Evolutionary conservation across 92 coral and sea anemone genomes (phyloP).

Genomic region (Ricordea florida): DNA sequence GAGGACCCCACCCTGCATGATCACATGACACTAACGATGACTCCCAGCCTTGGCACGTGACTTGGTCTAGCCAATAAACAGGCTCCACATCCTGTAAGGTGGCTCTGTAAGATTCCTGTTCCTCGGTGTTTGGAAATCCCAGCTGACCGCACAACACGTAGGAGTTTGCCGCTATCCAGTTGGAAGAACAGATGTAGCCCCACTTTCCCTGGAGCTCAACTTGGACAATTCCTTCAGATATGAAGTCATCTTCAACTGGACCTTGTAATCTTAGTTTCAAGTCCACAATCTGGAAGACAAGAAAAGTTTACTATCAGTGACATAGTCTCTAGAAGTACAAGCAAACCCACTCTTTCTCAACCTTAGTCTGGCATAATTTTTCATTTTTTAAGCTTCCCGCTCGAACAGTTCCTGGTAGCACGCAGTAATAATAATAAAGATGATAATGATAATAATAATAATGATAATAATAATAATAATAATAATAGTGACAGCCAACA

Average conservation of each 20-base stretch:
- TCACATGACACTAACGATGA: conserved; percentile 85
- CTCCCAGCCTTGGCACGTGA: conserved; percentile 79
- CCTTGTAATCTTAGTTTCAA: conserved; percentile 72
- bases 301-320: background rate
- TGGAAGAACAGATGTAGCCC: conserved; percentile 83
- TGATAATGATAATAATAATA: too few relatives aligned
- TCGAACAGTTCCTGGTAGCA: too few relatives aligned
- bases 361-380: too few relatives aligned
- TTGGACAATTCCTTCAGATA: conserved; percentile 78
- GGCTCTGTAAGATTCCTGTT: background rate
- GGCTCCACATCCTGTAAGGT: conserved; percentile 14
- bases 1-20: conserved; percentile 65
- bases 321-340: too few relatives aligned
- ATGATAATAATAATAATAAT: too few relatives aligned
- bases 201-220: conserved; percentile 54
- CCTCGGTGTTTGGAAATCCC: conserved; percentile 71
- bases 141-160: conserved; percentile 95
- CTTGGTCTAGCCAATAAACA: conserved; percentile 61
- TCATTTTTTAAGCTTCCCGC: too few relatives aligned
- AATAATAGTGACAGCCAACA: too few relatives aligned
- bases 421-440: too few relatives aligned
- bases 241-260: conserved; percentile 60
- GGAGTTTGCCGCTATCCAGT: conserved; percentile 67
- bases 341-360: too few relatives aligned
- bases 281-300: conserved; percentile 12